These are phyloP conservation scores for Laupala kohalensis DNA, from an alignment of 1,140 invertebrate genomes.

Conservation along the genomic window DNA sequence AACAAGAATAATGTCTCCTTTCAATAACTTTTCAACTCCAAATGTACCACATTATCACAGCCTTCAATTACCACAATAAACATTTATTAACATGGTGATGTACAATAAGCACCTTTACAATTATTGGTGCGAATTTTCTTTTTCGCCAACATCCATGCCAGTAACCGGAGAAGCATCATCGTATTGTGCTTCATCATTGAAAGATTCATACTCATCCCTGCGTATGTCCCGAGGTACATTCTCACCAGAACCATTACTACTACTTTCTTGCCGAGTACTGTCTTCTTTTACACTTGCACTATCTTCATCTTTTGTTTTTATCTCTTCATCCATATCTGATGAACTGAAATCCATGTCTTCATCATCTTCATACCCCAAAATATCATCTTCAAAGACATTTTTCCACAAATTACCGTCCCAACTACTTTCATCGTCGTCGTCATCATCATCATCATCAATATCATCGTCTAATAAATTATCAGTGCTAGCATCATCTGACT, in stretches of 20 bases:
- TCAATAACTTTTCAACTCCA: no score
- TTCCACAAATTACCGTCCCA: neutral
- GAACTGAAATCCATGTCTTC: neutral
- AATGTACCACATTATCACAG: neutral
- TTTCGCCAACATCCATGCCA: neutral
- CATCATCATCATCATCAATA: neutral
- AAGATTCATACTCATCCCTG: conserved; percentile 1
- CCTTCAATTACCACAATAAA: neutral
- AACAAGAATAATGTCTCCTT: no score
- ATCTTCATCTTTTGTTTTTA: neutral
- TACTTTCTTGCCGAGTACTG: neutral
- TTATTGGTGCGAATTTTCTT: neutral
- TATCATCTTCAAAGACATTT: neutral
- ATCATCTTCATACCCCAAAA: neutral
- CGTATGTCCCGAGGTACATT: neutral
- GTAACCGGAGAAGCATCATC: neutral
- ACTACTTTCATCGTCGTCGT: neutral
- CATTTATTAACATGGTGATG: neutral
- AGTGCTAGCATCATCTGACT: neutral
- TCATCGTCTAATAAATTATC: neutral
- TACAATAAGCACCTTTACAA: neutral
- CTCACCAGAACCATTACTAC: neutral
- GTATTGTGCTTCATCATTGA: neutral
- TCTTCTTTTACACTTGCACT: neutral
- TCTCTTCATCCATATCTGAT: neutral